phyloP scores from a whole-genome alignment of 2,797 vertebrate genomes.

The Catamblyrhynchus diadema region DNA sequence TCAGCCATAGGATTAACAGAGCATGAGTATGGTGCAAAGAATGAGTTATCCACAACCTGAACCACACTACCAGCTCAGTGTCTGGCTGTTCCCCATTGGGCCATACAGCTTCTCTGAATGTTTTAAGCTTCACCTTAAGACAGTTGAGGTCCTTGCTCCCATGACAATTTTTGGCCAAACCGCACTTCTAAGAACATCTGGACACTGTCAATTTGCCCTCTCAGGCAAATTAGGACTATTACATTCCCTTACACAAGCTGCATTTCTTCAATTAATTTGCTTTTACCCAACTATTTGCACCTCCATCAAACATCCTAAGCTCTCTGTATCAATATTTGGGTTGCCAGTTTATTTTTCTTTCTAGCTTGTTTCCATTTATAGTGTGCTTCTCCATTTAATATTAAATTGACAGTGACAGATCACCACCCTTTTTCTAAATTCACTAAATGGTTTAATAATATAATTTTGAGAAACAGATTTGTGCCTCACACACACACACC shows the following conservation, averaged over 20 bases:
- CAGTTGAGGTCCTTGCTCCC: neutral
- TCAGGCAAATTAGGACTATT: neutral
- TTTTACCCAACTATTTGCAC: neutral
- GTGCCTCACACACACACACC: neutral
- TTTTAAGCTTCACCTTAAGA: neutral
- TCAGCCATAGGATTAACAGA: fast-evolving
- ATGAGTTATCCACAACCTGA: neutral
- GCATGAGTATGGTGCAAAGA: neutral
- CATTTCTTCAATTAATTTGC: neutral
- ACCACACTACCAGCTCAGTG: neutral
- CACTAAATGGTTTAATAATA: slow-evolving; percentile 55
- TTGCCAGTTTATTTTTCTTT: slow-evolving; percentile 12
- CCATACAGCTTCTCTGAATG: neutral
- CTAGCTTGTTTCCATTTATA: slow-evolving; percentile 17
- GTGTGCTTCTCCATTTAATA: slow-evolving; percentile 1
- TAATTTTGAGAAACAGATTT: slow-evolving; percentile 57
- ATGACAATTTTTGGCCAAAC: neutral
- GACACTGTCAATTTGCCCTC: neutral
- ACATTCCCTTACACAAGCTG: neutral
- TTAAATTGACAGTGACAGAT: slow-evolving; percentile 51
- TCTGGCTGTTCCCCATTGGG: neutral
- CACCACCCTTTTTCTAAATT: slow-evolving; percentile 26
- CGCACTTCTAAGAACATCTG: neutral
- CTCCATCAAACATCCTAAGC: neutral
- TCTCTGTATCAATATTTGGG: slow-evolving; percentile 13